Evolutionary conservation across 2,797 vertebrate genomes (phyloP).

Genomic region (Neomorphus geoffroyi): DNA sequence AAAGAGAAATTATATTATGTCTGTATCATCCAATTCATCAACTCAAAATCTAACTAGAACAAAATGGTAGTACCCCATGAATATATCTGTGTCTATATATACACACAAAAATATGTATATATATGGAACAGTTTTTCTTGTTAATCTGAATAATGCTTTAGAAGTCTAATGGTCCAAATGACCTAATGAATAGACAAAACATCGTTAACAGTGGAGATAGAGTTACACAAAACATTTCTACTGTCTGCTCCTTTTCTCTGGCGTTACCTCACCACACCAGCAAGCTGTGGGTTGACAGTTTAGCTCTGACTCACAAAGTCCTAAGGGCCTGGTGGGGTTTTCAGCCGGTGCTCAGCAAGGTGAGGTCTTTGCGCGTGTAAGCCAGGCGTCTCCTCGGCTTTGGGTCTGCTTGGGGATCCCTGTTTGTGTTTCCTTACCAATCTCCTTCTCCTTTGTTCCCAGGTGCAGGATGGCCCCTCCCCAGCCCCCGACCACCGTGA

Average conservation of each 20-base stretch:
- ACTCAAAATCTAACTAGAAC: background rate
- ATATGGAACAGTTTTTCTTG: background rate
- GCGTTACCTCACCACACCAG: background rate
- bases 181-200: background rate
- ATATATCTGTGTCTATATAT: background rate
- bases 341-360: rapidly evolving
- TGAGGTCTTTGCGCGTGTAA: background rate
- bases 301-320: background rate
- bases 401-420: background rate
- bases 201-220: background rate
- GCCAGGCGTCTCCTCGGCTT: background rate
- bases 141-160: background rate
- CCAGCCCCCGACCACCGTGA: rapidly evolving
- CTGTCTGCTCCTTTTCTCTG: background rate
- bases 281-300: background rate
- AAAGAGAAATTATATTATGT: background rate
- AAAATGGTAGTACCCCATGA: background rate
- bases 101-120: rapidly evolving
- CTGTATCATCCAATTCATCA: background rate
- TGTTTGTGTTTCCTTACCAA: no score
- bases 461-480: no score
- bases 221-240: background rate
- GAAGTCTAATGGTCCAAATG: background rate
- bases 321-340: rapidly evolving
- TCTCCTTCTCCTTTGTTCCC: background rate